Base-by-base conservation (phyloP, 2,113 vertebrate species). In the Corythaeola cristata region DNA sequence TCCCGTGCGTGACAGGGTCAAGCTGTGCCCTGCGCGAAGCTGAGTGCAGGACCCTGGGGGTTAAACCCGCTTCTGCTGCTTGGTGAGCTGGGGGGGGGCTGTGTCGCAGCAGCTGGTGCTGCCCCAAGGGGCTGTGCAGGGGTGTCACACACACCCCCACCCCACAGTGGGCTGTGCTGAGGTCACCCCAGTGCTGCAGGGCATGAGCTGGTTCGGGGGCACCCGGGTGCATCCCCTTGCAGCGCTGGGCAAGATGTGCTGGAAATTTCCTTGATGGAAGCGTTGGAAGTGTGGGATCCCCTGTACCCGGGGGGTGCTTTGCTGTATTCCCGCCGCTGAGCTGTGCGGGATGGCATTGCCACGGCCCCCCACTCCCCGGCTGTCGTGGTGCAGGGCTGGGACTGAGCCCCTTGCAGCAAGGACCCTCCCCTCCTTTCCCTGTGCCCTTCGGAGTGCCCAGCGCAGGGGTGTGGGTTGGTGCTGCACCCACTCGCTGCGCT, bases 1-100 rank as follows among this genome's bases (percentile, higher is more conserved):
- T 27, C 13, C 47, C 4, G 1, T 8, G 26, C 8, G 0, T 1
- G 2, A 1, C 3, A 7, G 16, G 59, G 33, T n/a, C 0, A 2
- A 22, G n/a, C 53, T 19, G 59, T 9, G 71, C 63, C 33, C 45
- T 17, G 35, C 7, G 30, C 4, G 9, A 15, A 45, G 64, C 32
- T 3, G 19, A 15, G 44, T 2, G 37, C 9, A 2, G 52, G 32
- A 32, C 33, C 33, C 24, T 37, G 12, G 2, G 2, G 32, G 15
- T n/a, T 15, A 23, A 77, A 23, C 23, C 59, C 12, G 0, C 4
- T 44, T 7, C 35, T 41, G 41, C 41, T 11, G 9, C 12, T 41
- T 44, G 41, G 41, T 44, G 41, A 44, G 41, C 41, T 44, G 41
- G 41, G 41, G 39, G 39, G 41, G 41, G 41, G 41, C 41, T 44